These are phyloP conservation scores for Ictidomys tridecemlineatus DNA, from an alignment of 2,113 vertebrate species.

Conservation along the genomic window DNA sequence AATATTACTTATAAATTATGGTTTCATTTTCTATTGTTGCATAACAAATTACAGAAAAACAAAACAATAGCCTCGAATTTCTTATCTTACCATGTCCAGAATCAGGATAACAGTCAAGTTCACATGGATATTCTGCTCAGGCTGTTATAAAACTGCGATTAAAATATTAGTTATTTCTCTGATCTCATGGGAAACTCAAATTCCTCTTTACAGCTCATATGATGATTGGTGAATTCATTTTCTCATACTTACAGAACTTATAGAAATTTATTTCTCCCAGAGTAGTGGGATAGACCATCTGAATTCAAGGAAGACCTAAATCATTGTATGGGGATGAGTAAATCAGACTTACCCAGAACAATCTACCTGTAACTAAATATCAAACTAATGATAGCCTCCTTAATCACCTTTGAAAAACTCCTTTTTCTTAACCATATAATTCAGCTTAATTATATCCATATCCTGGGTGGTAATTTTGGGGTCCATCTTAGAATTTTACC, in stretches of 20 bases:
- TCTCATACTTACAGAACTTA: not conserved
- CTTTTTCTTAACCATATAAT: not conserved
- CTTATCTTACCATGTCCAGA: not conserved
- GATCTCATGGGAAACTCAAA: not conserved
- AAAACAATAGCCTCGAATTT: not conserved
- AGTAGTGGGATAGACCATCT: not conserved
- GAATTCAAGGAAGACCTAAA: not conserved
- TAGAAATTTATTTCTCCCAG: not conserved
- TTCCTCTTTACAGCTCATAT: not conserved
- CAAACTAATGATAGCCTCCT: not conserved
- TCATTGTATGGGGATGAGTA: not conserved
- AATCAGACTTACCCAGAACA: not conserved
- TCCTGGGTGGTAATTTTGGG: not conserved
- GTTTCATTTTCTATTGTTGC: not conserved
- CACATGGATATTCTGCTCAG: not conserved
- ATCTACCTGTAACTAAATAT: not conserved
- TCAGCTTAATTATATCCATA: not conserved
- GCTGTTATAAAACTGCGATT: not conserved
- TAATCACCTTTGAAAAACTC: not conserved
- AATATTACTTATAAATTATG: not conserved
- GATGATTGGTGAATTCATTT: not conserved
- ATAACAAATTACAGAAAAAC: not conserved
- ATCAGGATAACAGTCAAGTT: not conserved
- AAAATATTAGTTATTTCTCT: not conserved
- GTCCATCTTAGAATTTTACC: not conserved